Base-by-base conservation (phyloP, 2,797 vertebrate genomes). In the Protonibea diacanthus region DNA sequence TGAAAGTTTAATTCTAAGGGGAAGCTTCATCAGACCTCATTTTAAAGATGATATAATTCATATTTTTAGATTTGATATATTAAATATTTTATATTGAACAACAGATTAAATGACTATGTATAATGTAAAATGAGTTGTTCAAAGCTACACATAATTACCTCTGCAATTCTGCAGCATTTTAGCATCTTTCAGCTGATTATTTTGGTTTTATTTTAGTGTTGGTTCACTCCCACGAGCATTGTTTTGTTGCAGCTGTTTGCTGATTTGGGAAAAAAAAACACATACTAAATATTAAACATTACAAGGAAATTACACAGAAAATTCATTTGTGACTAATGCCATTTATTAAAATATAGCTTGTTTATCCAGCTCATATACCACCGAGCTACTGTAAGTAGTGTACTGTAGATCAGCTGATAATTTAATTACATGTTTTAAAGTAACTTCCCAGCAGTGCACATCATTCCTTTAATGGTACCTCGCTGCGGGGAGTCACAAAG, bases 311-410 rank as follows among this genome's bases (percentile, higher is more conserved):
- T 3, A 44, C 42, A 44, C 3, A 1, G 42, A 44, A 14, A 44
- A 13, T 12, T 44, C 12, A 14, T 44, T 44, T 44, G 42, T 44
- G 13, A 3, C 42, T 44, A 12, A 44, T 44, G 11, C 21, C 33
- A 38, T 38, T 38, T 38, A 8, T 68, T 13, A 25, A 63, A 72
- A 57, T 9, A 29, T 1, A 33, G 33, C 33, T 33, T 33, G 33
- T 33, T 33, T 7, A 33, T 33, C 33, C 7, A 33, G 40, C 21
- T 56, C 25, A 40, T 2, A 14, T 4, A n/a, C 18, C 13, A 10
- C n/a, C 44, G 25, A 68, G 58, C 62, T 78, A 55, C 83, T 71
- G 64, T 78, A 71, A 80, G n/a, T n/a, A n/a, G n/a, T n/a, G n/a
- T n/a, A 73, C 53, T 78, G 65, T 8, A 74, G 45, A 55, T 51